Evolutionary conservation across 1,140 invertebrate genomes (phyloP).

Genomic region (Atopsyche davidsoni): DNA sequence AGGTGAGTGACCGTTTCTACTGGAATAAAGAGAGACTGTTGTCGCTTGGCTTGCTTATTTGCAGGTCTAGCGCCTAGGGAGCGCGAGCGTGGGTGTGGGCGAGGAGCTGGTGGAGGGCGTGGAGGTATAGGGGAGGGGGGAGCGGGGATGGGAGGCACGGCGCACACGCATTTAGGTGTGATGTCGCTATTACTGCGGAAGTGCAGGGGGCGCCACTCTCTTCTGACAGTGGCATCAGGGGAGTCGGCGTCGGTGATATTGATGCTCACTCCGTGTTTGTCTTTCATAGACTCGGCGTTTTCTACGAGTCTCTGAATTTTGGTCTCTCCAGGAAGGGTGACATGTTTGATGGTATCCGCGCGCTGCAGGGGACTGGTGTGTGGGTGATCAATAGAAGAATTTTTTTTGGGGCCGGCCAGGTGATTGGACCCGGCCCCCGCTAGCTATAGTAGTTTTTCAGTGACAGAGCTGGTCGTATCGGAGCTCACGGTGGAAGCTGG

Average conservation of each 20-base stretch:
- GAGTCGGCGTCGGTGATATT: slow-evolving; percentile 40
- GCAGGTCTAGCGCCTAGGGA: slow-evolving; percentile 24
- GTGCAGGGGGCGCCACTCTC: slow-evolving; percentile 34
- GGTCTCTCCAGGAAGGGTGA: slow-evolving; percentile 12
- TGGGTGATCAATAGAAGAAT: slow-evolving; percentile 33
- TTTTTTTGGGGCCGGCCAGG: slow-evolving; percentile 48
- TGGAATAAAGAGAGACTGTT: slow-evolving; percentile 12
- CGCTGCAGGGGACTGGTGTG: slow-evolving; percentile 34
- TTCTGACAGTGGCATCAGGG: slow-evolving; percentile 32
- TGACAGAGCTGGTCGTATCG: slow-evolving; percentile 67
- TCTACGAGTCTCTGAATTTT: slow-evolving; percentile 24
- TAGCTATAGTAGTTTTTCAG: slow-evolving; percentile 75
- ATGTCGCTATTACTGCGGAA: slow-evolving; percentile 45
- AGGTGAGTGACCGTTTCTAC: slow-evolving; percentile 16
- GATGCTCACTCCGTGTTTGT: slow-evolving; percentile 40
- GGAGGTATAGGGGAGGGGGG: slow-evolving; percentile 38
- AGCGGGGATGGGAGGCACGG: slow-evolving; percentile 30
- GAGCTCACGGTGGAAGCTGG: slow-evolving; percentile 63
- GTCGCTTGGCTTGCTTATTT: slow-evolving; percentile 19
- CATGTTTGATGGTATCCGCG: slow-evolving; percentile 24
- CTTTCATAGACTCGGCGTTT: slow-evolving; percentile 20
- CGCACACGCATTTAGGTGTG: slow-evolving; percentile 37
- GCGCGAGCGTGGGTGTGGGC: slow-evolving; percentile 22
- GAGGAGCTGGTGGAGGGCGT: slow-evolving; percentile 28
- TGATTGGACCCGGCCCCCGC: slow-evolving; percentile 51